Evolutionary conservation across 2,888 invertebrate genomes (phyloP), one percentile per base, ranked within the genome.

Genomic region (Drosophila picticornis): DNA sequence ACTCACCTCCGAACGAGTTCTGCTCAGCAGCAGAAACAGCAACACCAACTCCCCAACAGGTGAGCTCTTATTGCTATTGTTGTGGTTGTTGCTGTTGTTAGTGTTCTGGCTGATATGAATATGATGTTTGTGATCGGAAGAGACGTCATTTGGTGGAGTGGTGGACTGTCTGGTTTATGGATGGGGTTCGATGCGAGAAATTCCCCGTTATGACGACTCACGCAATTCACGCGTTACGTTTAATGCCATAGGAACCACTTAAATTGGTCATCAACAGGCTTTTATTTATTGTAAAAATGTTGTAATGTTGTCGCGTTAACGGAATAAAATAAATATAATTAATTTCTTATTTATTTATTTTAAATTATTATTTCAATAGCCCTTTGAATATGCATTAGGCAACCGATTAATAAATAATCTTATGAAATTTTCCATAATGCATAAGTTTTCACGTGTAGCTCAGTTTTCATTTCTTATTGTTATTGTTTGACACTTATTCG

Each of bases 1-100:
- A 59, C 66, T 66, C 62, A 72, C 58, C 72, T 52, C 53, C 46
- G 80, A 79, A 80, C 80, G 73, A 73, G 79, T 80, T 79, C 50
- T 55, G 57, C 51, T 56, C 56, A 38, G 36, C 48, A 34, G 25
- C 34, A 22, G 38, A 19, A 19, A 22, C 13, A 22, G 52, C 32
- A 36, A 19, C 36, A 43, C 22, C 43, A 43, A 5, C 43, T 46
- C 25, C 25, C 6, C 38, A 43, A 40, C 59, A 69, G 60, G 57
- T 53, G 63, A 52, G 60, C 46, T 64, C 34, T 59, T 43, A 50
- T 31, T 25, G 11, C 29, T 34, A 10, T 36, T 67, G 51, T 63
- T 59, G 25, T 22, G 68, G n/a, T 65, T 52, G 25, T 11, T 32
- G 22, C 3, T 59, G 29, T 43, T 58, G 52, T 13, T 27, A 40